Base-by-base conservation (phyloP, 53 echinoderm and acorn worm species). In the Luidia sarsii region DNA sequence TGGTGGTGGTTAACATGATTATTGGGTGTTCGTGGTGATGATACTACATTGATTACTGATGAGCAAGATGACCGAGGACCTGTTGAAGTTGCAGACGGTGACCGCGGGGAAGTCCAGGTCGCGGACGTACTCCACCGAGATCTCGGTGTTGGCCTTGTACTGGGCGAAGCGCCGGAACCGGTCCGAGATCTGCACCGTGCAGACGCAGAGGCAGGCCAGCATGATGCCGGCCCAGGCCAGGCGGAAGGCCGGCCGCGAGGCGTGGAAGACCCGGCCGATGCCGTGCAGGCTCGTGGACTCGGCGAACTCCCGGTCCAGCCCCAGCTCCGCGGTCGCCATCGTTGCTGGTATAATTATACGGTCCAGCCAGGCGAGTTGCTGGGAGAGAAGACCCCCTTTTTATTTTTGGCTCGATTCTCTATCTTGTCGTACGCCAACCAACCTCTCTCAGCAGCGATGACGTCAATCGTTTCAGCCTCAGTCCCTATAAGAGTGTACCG, bases 31-130 rank as follows among this genome's bases (percentile, higher is more conserved):
- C n/a, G n/a, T n/a, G n/a, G n/a, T n/a, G n/a, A n/a, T n/a, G n/a
- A n/a, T n/a, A n/a, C n/a, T n/a, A n/a, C n/a, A n/a, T n/a, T n/a
- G n/a, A n/a, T n/a, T n/a, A n/a, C n/a, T n/a, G n/a, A n/a, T n/a
- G n/a, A n/a, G n/a, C n/a, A n/a, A n/a, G n/a, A n/a, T n/a, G n/a
- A n/a, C n/a, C n/a, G n/a, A n/a, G n/a, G n/a, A 89, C 89, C 89
- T 83, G 65, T 89, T 89, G 50, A 89, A 89, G 50, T 89, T 89
- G 48, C 89, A 89, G 50, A 89, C 68, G 16, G 89, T 89, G 5
- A 89, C 50, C 4, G 89, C 89, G 11, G 89, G 89, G 67, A 83
- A 89, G 16, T 68, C 61, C 31, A 89, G 45, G 27, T 66, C 33
- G 11, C 34, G 7, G 22, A 31, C 50, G 51, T 75, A 89, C 24